Evolutionary conservation across 2,113 vertebrate genomes (phyloP).

Genomic region (Toxostoma redivivum): DNA sequence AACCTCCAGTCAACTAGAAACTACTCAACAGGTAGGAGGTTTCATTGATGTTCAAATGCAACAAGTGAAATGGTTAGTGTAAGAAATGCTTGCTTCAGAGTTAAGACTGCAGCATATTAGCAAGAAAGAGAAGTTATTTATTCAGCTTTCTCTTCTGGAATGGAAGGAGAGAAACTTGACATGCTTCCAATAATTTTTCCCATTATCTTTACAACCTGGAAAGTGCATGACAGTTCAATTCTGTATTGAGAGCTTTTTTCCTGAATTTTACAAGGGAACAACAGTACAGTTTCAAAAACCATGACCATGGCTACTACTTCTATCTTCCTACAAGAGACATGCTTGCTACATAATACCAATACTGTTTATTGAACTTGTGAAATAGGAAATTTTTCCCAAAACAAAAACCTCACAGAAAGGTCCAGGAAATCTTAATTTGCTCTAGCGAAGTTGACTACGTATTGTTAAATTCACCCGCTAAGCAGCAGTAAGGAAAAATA

Average conservation of each 20-base stretch:
- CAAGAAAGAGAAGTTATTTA: constrained; percentile 18
- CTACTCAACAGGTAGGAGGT: constrained; percentile 59
- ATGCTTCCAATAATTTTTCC: background rate
- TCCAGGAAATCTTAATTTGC: background rate
- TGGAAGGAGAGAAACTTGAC: constrained; percentile 8
- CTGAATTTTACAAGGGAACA: background rate
- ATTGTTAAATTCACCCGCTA: background rate
- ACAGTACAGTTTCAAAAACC: background rate
- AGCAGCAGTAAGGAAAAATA: background rate
- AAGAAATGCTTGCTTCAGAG: constrained; percentile 43
- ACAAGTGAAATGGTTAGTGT: constrained; percentile 64
- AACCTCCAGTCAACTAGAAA: constrained; percentile 77
- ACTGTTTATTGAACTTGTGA: background rate
- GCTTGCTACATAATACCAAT: background rate
- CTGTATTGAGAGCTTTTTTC: background rate
- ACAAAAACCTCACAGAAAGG: background rate
- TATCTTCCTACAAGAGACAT: background rate
- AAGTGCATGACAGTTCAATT: background rate
- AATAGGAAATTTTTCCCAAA: background rate
- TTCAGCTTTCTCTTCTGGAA: constrained; percentile 10
- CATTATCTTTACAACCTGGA: background rate
- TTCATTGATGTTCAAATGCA: constrained; percentile 83
- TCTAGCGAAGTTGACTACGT: background rate
- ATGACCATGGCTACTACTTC: background rate
- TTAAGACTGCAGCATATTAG: constrained; percentile 25